Conservation (phyloP, 2,113 vertebrate species). For the Chrysemys picta region DNA sequence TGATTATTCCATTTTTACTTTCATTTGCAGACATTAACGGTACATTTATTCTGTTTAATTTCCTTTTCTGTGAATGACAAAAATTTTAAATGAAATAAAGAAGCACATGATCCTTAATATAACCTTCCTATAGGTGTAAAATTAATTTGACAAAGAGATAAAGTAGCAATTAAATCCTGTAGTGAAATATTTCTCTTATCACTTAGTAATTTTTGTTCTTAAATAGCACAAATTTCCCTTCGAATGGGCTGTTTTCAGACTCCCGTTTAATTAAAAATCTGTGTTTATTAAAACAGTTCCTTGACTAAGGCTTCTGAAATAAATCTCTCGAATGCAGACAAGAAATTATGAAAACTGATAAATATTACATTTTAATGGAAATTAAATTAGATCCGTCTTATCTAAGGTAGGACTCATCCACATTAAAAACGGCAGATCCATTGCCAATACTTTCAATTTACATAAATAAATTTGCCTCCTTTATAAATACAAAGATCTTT, state of each 20-base stretch:
- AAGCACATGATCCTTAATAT: conserved; percentile 58
- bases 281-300: conserved; percentile 52
- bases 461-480: conserved; percentile 56
- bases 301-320: conserved; percentile 38
- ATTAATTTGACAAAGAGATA: conserved; percentile 68
- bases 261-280: conserved; percentile 67
- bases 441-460: conserved; percentile 48
- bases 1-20: conserved; percentile 33
- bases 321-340: conserved; percentile 41
- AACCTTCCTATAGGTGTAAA: conserved; percentile 54
- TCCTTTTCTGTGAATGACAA: conserved; percentile 32
- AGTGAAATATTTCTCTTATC: conserved; percentile 64
- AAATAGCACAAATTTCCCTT: not conserved
- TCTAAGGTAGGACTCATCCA: conserved; percentile 51
- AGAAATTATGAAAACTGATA: conserved; percentile 63
- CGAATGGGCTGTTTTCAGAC: conserved; percentile 46
- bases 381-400: conserved; percentile 71
- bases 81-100: conserved; percentile 17
- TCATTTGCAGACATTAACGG: conserved; percentile 42
- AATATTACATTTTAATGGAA: conserved; percentile 71
- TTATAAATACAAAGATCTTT: conserved; percentile 45
- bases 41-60: conserved; percentile 38
- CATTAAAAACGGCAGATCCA: conserved; percentile 41
- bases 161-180: conserved; percentile 37
- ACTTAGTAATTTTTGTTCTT: not conserved